Base-by-base conservation (phyloP, 2,888 invertebrate genomes). In the Lissonota sp. region DNA sequence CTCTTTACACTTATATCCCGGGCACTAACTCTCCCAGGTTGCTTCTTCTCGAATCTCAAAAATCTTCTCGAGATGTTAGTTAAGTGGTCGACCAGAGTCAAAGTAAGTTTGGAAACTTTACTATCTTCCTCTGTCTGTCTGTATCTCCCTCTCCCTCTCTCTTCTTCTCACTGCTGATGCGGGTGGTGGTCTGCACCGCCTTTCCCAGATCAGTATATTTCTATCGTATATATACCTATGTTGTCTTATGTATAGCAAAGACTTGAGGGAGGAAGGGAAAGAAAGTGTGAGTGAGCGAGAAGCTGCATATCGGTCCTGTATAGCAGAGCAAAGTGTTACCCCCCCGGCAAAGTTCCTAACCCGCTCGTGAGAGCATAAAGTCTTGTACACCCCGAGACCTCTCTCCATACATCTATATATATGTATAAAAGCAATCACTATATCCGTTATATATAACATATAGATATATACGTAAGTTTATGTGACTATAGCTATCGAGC, bases 1-100 rank as follows among this genome's bases (percentile, higher is more conserved):
- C 46, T 58, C 40, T 16, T 14, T 8, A 7, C 40, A 53, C 12
- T 14, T 53, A n/a, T 5, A n/a, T 40, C 60, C 16, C 66, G 62
- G 53, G 40, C 42, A 5, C 42, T 58, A 78, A 64, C 71, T 62
- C 62, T 58, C 60, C n/a, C n/a, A n/a, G n/a, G 51, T n/a, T 57
- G 57, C 63, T 80, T 73, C 80, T 74, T 46, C 66, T 60, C 57
- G 71, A 78, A 81, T 78, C 78, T 81, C 74, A 81, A 81, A 81
- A 81, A 81, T 81, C 78, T 80, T 80, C 77, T 71, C 57, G 70
- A 78, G 78, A 81, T 78, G 81, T 78, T 81, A 81, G 81, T 81
- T 78, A 81, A 81, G 81, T 75, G 81, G 81, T 81, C 81, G 78
- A 81, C 81, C 74, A 14, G 70, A 81, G 78, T 81, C 81, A 78